phyloP scores from a whole-genome alignment of 2,113 vertebrate species.

The Crotalus helleri region DNA sequence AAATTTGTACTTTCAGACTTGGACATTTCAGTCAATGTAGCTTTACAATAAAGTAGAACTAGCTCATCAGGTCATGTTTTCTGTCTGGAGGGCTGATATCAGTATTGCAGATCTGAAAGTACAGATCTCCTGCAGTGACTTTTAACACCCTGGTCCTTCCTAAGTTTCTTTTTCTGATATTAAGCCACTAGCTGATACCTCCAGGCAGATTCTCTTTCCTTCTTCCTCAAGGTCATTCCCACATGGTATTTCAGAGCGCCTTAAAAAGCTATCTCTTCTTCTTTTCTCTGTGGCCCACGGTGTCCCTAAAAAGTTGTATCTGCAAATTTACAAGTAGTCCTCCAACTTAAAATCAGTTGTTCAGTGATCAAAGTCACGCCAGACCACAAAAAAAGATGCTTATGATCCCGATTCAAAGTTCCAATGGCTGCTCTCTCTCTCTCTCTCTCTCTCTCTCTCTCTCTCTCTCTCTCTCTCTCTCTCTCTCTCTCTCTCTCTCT shows the following conservation, averaged over 20 bases:
- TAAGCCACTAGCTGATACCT: not conserved
- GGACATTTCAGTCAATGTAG: not conserved
- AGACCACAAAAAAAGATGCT: not conserved
- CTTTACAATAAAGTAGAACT: not conserved
- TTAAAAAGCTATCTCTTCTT: not conserved
- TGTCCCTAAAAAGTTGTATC: not conserved
- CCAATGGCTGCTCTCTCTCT: not conserved
- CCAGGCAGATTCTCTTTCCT: not conserved
- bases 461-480: too few relatives aligned
- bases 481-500: too few relatives aligned
- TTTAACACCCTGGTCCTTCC: not conserved
- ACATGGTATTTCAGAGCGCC: not conserved
- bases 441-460: too few relatives aligned
- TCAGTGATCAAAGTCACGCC: not conserved
- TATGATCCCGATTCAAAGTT: not conserved
- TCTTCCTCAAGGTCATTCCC: not conserved
- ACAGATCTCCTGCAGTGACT: not conserved
- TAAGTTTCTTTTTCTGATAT: not conserved
- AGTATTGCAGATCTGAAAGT: not conserved
- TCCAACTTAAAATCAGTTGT: not conserved
- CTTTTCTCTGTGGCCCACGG: not conserved
- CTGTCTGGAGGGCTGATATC: not conserved
- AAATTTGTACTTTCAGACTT: not conserved
- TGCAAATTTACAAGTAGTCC: not conserved
- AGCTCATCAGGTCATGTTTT: not conserved